phyloP scores from a whole-genome alignment of 2,113 vertebrate genomes.

The Corydoras sp. region DNA sequence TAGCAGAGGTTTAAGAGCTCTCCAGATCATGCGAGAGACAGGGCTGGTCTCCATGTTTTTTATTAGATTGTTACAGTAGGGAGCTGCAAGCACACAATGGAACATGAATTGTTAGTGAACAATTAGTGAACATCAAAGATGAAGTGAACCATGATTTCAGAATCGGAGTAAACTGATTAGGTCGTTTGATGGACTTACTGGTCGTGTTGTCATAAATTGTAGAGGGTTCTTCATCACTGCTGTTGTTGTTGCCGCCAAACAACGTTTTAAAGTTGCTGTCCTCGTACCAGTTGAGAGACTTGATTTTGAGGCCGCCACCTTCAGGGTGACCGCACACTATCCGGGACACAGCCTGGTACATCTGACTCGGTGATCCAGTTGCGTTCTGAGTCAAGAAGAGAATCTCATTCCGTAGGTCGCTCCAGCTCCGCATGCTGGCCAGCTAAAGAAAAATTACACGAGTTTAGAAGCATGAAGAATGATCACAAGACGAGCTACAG shows the following conservation, averaged over 20 bases:
- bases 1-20: conserved; percentile 86
- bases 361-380: conserved; percentile 77
- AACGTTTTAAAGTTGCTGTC: conserved; percentile 97
- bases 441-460: conserved; percentile 59
- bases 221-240: conserved; percentile 75
- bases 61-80: conserved; percentile 91
- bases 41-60: conserved; percentile 88
- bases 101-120: not conserved
- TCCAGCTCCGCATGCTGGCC: conserved; percentile 87
- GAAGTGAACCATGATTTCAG: not conserved
- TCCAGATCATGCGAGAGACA: conserved; percentile 93
- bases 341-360: conserved; percentile 92
- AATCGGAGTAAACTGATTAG: not conserved
- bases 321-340: conserved; percentile 93
- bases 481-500: no score
- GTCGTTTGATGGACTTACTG: conserved; percentile 47
- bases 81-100: conserved; percentile 63
- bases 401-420: conserved; percentile 89
- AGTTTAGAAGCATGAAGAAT: not conserved
- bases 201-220: conserved; percentile 67
- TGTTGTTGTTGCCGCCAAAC: conserved; percentile 72
- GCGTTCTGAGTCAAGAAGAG: conserved; percentile 77
- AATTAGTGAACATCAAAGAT: not conserved
- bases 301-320: conserved; percentile 93
- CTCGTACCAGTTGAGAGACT: conserved; percentile 60